These are phyloP conservation scores for Varanus komodoensis DNA, from an alignment of 2,113 vertebrate species.

Conservation along the genomic window DNA sequence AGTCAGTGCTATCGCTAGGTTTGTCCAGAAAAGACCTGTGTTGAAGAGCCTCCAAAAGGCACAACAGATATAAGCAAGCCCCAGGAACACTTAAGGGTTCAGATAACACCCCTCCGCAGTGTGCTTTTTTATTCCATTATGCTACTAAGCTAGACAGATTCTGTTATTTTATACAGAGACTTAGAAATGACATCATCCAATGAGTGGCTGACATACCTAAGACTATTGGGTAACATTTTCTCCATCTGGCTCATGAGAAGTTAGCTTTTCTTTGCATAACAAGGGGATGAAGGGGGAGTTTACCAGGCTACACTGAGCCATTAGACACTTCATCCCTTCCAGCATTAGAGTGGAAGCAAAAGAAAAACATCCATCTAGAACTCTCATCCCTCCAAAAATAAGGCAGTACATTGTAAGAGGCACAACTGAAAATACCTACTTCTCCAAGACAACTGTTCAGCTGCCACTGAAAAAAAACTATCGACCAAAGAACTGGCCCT, in stretches of 20 bases:
- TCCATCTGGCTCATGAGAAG: background rate
- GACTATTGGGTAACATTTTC: background rate
- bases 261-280: constrained; percentile 15
- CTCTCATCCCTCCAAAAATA: background rate
- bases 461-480: background rate
- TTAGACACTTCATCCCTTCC: background rate
- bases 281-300: background rate
- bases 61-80: background rate
- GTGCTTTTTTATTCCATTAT: background rate
- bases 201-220: background rate
- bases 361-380: background rate
- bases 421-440: background rate
- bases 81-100: background rate
- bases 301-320: background rate
- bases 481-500: background rate
- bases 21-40: background rate
- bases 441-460: background rate
- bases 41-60: background rate
- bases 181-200: background rate
- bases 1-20: background rate
- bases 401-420: background rate
- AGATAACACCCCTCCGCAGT: background rate
- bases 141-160: background rate
- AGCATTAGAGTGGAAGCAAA: background rate
- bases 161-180: background rate